Conservation (phyloP, 2,113 vertebrate species). For the Sapajus apella region DNA sequence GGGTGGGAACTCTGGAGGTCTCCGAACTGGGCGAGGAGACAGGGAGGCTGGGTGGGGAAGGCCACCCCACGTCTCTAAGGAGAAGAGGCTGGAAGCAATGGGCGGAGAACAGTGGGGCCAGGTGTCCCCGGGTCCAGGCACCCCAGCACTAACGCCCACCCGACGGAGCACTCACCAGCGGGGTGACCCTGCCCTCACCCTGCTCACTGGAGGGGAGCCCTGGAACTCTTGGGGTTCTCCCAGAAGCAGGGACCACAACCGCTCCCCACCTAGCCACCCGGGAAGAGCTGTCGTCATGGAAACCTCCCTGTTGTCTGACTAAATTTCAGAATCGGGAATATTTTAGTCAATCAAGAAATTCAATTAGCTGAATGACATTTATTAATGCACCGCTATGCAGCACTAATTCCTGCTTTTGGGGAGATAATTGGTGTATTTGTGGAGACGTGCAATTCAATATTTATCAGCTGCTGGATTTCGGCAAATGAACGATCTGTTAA, state of each 20-base stretch:
- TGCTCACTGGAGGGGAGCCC: accelerated
- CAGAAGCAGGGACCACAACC: background rate
- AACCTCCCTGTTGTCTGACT: background rate
- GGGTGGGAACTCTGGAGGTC: background rate
- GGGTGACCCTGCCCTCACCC: background rate
- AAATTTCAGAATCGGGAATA: background rate
- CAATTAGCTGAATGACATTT: background rate
- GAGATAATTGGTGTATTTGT: background rate
- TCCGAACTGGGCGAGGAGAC: background rate
- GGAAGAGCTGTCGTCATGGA: background rate
- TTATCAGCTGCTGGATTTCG: background rate
- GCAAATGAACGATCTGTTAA: background rate
- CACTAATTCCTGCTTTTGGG: background rate
- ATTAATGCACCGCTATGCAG: accelerated
- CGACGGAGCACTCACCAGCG: accelerated
- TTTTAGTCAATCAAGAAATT: constrained; percentile 5
- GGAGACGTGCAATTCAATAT: background rate
- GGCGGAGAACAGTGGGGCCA: accelerated
- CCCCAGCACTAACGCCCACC: background rate
- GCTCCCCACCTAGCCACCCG: background rate
- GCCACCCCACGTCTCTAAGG: accelerated
- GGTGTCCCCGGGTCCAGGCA: background rate
- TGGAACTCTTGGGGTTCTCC: accelerated
- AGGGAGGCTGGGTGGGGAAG: accelerated
- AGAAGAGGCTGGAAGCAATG: background rate